Percentiles rank a stretch among this genome's conserved stretches.
Evolutionary conservation across 2,113 vertebrate species (phyloP).

Genomic region (Hyaena hyaena): DNA sequence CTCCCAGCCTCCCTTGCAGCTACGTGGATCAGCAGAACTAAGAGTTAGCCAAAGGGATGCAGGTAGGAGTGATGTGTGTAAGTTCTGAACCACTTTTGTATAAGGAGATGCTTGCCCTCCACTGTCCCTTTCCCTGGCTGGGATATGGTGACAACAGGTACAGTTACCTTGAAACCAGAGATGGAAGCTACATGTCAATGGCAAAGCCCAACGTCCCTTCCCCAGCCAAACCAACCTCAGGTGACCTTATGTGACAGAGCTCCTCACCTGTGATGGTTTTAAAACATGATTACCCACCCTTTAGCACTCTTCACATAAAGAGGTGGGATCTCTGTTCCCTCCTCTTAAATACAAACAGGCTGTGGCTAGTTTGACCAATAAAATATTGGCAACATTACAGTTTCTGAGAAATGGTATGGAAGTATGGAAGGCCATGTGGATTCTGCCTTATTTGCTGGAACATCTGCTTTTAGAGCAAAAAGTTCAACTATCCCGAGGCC

Average conservation of each 20-base stretch:
- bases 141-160: background rate
- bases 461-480: background rate
- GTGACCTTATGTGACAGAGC: background rate
- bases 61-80: background rate
- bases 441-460: background rate
- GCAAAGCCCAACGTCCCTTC: background rate
- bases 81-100: background rate
- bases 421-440: background rate
- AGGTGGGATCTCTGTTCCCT: background rate
- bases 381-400: background rate
- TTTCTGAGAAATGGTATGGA: background rate
- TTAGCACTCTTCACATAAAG: background rate
- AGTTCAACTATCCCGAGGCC: background rate
- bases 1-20: background rate
- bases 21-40: background rate
- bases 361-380: background rate
- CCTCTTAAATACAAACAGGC: background rate
- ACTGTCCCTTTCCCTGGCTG: background rate
- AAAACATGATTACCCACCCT: background rate
- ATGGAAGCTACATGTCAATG: background rate
- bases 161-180: background rate
- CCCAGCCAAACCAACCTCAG: background rate
- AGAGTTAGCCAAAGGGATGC: background rate
- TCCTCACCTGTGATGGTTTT: background rate
- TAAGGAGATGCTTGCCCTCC: background rate